Evolutionary conservation across 1,140 invertebrate genomes (phyloP).

Genomic region (Drosophila virilis): DNA sequence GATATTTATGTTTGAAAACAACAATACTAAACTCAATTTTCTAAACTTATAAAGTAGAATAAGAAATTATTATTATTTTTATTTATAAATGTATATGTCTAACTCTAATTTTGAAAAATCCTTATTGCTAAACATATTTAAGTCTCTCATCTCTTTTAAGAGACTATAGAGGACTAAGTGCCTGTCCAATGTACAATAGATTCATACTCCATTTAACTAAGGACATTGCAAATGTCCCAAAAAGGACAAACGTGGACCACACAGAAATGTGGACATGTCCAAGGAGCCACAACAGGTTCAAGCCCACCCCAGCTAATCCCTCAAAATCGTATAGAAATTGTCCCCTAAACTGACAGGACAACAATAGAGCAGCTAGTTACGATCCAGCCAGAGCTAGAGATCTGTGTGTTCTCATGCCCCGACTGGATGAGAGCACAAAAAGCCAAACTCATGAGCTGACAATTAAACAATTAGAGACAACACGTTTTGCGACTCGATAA

Average conservation of each 20-base stretch:
- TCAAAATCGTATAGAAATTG: constrained; percentile 51
- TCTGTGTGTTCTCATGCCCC: constrained; percentile 16
- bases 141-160: constrained; percentile 8
- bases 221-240: constrained; percentile 32
- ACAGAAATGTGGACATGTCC: constrained; percentile 52
- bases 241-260: constrained; percentile 49
- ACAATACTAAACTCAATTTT: no score
- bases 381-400: constrained; percentile 25
- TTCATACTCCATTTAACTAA: constrained; percentile 53
- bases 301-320: constrained; percentile 59
- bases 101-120: no score
- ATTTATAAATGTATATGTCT: no score
- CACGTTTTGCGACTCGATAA: constrained; percentile 70
- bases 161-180: constrained; percentile 14
- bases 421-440: constrained; percentile 45
- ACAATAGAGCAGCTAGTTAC: constrained; percentile 55
- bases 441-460: constrained; percentile 63
- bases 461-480: constrained; percentile 81
- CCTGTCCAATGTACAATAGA: constrained; percentile 25
- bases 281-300: constrained; percentile 53
- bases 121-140: no score
- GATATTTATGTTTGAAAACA: no score
- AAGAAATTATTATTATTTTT: no score
- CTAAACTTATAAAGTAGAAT: no score
- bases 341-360: constrained; percentile 60